phyloP scores from a whole-genome alignment of 2,113 vertebrate genomes.

The Callocephalon fimbriatum region DNA sequence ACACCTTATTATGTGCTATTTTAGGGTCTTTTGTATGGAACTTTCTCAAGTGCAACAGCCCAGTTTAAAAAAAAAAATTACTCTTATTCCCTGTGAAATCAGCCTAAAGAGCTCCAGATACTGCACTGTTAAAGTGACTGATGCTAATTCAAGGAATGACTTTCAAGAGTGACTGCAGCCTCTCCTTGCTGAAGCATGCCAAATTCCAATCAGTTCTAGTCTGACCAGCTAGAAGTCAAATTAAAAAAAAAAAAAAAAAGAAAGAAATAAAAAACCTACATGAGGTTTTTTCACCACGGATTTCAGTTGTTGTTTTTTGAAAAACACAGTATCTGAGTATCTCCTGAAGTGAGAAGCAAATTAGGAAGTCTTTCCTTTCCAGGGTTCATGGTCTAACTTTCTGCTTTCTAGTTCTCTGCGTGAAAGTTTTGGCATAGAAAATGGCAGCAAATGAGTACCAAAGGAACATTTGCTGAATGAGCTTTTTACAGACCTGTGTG shows the following conservation, averaged over 20 bases:
- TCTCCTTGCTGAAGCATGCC: neutral
- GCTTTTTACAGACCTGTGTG: neutral
- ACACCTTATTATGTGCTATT: neutral
- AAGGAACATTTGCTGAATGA: neutral
- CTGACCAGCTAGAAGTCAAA: neutral
- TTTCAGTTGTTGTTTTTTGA: neutral
- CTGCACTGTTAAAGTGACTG: neutral
- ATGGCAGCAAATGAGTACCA: neutral
- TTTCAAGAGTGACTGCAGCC: neutral
- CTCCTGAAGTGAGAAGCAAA: neutral
- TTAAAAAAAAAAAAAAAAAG: neutral
- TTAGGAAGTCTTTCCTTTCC: neutral
- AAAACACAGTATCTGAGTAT: neutral
- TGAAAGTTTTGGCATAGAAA: neutral
- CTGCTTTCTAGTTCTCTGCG: neutral
- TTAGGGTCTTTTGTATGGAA: neutral
- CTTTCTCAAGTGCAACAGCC: neutral
- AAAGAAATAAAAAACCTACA: accelerated
- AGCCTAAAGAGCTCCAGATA: neutral
- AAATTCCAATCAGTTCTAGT: neutral
- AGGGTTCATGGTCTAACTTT: neutral
- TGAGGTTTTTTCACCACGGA: neutral
- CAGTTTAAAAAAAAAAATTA: neutral
- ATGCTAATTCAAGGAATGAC: neutral
- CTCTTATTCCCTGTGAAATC: neutral